Evolutionary conservation across 2,888 invertebrate genomes (phyloP), one percentile per base, ranked within the genome.

Genomic region (Agrotis segetum): DNA sequence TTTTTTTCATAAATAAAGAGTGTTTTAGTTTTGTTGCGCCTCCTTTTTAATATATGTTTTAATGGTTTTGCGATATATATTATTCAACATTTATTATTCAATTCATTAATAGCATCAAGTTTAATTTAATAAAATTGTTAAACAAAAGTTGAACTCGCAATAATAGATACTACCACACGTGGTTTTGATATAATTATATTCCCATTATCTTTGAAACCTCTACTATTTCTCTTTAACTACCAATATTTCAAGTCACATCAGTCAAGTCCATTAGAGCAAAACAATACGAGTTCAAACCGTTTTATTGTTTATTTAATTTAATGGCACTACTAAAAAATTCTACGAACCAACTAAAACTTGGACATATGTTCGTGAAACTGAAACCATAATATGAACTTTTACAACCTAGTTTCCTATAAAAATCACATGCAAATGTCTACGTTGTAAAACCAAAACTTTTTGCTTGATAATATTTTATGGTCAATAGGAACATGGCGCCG

Each of bases 401-500:
- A 84, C 66, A 71, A 64, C 86, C 76, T 69, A 74, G 72, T 71
- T 64, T 73, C 71, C 77, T 74, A 74, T 83, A 77, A 82, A 85
- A 75, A 76, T 73, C 79, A 77, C 76, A 84, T 77, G 82, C 74
- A 80, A 85, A 84, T 76, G 67, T 79, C 49, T 72, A 44, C 55
- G 69, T 66, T 66, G 63, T 78, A 77, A 77, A 82, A 75, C 69
- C 63, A 65, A 60, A 67, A 66, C 68, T 85, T 86, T 88, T 83
- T 84, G 82, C 77, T 72, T 80, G 67, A 79, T 84, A 82, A 85
- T 82, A 75, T 82, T 81, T 80, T 83, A 85, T 76, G 80, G 82
- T 80, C 77, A 81, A 62, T 76, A 75, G 70, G 14, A 61, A 60
- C 63, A 66, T 85, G 83, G 87, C 88, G 88, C 88, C 88, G 68